phyloP scores from a whole-genome alignment of 2,797 vertebrate species.

The Cossypha dichroa region DNA sequence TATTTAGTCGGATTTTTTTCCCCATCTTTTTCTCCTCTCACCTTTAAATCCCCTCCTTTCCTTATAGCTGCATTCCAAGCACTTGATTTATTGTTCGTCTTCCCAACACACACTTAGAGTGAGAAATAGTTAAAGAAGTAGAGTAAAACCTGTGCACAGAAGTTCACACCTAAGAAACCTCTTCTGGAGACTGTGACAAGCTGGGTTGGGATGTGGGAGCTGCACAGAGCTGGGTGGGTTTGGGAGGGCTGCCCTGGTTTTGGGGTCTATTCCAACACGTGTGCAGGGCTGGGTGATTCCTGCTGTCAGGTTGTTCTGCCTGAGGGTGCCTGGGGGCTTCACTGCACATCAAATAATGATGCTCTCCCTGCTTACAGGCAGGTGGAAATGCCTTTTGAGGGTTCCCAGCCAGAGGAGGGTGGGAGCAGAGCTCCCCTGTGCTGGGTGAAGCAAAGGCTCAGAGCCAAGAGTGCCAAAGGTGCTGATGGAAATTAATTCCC shows the following conservation, averaged over 20 bases:
- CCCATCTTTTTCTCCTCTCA: not conserved
- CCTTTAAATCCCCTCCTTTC: not conserved
- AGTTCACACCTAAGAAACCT: not conserved
- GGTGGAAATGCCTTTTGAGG: not conserved
- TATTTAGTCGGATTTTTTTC: not conserved
- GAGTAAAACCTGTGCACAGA: not conserved
- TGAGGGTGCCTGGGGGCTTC: not conserved
- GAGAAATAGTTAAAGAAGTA: not conserved
- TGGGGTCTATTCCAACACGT: accelerated
- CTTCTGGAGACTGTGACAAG: accelerated
- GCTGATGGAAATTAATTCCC: not conserved
- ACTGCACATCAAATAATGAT: no score
- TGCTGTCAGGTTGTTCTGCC: not conserved
- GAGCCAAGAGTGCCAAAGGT: not conserved
- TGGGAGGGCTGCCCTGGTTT: not conserved
- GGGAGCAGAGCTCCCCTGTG: not conserved
- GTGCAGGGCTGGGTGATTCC: not conserved
- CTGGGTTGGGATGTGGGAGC: not conserved
- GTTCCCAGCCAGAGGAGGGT: not conserved
- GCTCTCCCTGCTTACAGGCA: accelerated
- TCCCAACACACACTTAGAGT: not conserved
- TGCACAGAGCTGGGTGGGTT: not conserved
- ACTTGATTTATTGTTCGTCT: not conserved
- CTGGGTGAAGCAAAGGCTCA: not conserved
- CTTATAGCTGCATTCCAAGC: not conserved